phyloP scores from a whole-genome alignment of 1,140 invertebrate species.

The Ceratina calcarata region DNA sequence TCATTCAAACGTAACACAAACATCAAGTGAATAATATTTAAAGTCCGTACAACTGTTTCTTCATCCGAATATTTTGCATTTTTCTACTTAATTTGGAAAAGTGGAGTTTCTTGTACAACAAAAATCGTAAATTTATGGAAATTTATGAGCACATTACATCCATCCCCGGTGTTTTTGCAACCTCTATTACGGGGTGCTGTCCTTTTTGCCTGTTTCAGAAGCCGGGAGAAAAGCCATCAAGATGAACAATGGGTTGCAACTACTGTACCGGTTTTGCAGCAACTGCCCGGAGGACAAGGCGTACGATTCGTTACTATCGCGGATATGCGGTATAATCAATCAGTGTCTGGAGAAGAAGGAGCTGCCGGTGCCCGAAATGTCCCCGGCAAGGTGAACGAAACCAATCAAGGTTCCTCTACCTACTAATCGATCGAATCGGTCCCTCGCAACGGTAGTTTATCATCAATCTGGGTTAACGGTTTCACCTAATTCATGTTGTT shows the following conservation, averaged over 20 bases:
- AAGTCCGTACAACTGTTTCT: too few relatives aligned
- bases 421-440: background rate
- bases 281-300: conserved; percentile 85
- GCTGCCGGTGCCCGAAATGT: conserved; percentile 82
- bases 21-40: too few relatives aligned
- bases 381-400: conserved; percentile 77
- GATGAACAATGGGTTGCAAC: conserved; percentile 82
- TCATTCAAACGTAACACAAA: too few relatives aligned
- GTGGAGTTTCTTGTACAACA: background rate
- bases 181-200: conserved; percentile 9
- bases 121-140: conserved; percentile 14
- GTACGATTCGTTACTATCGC: conserved; percentile 83
- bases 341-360: conserved; percentile 84
- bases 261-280: conserved; percentile 84
- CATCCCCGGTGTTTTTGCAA: background rate
- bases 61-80: too few relatives aligned
- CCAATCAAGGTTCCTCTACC: conserved; percentile 35
- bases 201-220: conserved; percentile 76
- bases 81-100: too few relatives aligned
- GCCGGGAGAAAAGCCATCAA: conserved; percentile 83
- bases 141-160: conserved; percentile 2
- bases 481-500: background rate
- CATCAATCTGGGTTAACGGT: background rate
- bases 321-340: conserved; percentile 84
- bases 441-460: background rate